Evolutionary conservation across 2,113 vertebrate species (phyloP).

Genomic region (Pelobates fuscus): DNA sequence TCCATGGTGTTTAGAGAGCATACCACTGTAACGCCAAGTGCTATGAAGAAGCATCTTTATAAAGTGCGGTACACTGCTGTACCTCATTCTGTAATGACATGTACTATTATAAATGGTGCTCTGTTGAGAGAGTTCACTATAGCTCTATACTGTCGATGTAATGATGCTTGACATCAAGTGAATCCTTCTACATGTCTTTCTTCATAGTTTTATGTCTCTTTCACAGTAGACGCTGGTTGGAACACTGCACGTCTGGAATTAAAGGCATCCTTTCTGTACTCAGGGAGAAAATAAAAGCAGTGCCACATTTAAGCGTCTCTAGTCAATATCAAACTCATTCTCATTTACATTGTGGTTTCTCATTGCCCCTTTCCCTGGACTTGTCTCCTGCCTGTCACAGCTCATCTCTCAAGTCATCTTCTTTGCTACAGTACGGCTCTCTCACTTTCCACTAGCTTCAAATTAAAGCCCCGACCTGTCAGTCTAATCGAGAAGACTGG

Average conservation of each 20-base stretch:
- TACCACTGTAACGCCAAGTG: too few species aligned
- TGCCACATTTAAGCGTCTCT: slow-evolving; percentile 29
- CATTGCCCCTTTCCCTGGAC: slow-evolving; percentile 38
- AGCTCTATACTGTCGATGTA: too few species aligned
- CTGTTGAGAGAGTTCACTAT: too few species aligned
- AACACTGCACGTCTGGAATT: slow-evolving; percentile 21
- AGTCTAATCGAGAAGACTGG: slow-evolving; percentile 36
- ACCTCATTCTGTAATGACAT: too few species aligned
- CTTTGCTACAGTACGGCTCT: slow-evolving; percentile 31
- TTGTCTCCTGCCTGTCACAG: slow-evolving; percentile 44
- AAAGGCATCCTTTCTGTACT: slow-evolving; percentile 25
- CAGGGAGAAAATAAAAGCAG: slow-evolving; percentile 16
- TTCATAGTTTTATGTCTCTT: background rate
- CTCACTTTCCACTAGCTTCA: slow-evolving; percentile 31
- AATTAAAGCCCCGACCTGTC: slow-evolving; percentile 41
- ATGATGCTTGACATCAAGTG: too few species aligned
- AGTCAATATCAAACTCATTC: slow-evolving; percentile 39
- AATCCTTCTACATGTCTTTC: too few species aligned
- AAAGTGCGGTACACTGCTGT: too few species aligned
- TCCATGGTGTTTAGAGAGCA: too few species aligned
- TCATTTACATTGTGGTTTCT: slow-evolving; percentile 45
- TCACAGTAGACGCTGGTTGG: too few species aligned
- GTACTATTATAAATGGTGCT: too few species aligned
- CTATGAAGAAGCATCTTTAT: too few species aligned
- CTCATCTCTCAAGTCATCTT: slow-evolving; percentile 30